Base-by-base conservation (phyloP, 2,888 invertebrate genomes). In the Pachycephus smyrnensis region DNA sequence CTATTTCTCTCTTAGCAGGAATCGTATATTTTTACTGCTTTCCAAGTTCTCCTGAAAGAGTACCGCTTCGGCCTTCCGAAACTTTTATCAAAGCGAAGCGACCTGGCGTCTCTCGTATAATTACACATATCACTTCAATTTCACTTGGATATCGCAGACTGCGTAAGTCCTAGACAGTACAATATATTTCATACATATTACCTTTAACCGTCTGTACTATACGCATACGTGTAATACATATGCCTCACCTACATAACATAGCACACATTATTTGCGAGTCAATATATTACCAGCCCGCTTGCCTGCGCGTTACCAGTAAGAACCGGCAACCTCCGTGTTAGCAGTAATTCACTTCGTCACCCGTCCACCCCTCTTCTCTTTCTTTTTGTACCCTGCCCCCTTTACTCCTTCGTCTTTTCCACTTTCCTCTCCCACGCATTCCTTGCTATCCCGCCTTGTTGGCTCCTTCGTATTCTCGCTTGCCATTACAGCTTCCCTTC, bases 401-500 rank as follows among this genome's bases (percentile, higher is more conserved):
- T n/a, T 23, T 23, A 3, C 68, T 35, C 55, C n/a, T 73, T 35
- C 31, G 12, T 68, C n/a, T 68, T 76, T 37, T 12, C 37, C 33
- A 55, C 68, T 35, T 76, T 73, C 40, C 77, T 9, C 79, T 69
- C 68, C 75, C 73, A 75, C 73, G 76, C 75, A 73, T 76, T 75
- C 75, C 31, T 71, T 68, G 23, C 74, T 73, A 23, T 55, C 6
- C 23, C 9, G 40, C 23, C 40, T 23, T 55, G 23, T 55, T 55
- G 55, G 23, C 55, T 55, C 15, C 55, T 55, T 55, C 55, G 55
- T 55, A 23, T 31, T 71, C 71, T 11, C 31, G 12, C 23, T 71
- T 4, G 71, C 31, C 71, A 32, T 71, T 33, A 71, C 31, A 23
- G 55, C 23, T 55, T 31, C 12, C 15, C 32, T 15, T 71, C 31